Conservation (phyloP, 2,888 invertebrate genomes). For the Chirona hameri region DNA sequence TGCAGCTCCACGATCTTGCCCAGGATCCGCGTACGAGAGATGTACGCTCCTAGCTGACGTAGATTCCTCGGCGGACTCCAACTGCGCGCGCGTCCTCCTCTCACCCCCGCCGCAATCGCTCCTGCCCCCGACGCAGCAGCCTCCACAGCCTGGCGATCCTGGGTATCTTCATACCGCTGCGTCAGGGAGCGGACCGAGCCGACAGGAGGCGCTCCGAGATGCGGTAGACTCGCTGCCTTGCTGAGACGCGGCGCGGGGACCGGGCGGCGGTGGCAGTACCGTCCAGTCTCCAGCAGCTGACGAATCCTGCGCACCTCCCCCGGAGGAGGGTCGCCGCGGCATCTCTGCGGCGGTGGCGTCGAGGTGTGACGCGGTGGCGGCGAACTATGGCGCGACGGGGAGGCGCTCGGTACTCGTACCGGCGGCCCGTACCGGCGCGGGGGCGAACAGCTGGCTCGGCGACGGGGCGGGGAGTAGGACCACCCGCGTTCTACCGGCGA, state of each 20-base stretch:
- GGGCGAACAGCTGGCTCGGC: neutral
- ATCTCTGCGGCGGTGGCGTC: neutral
- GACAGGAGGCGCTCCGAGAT: conserved; percentile 64
- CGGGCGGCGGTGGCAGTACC: conserved; percentile 29
- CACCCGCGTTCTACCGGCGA: neutral
- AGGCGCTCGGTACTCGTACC: neutral
- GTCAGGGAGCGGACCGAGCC: conserved; percentile 83
- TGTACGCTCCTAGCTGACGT: neutral
- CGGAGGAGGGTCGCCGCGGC: neutral
- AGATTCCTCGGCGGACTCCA: neutral
- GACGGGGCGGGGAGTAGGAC: neutral
- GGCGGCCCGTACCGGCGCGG: neutral
- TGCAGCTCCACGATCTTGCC: conserved; percentile 4
- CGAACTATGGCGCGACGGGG: neutral
- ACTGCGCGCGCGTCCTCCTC: neutral
- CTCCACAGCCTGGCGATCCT: too few species aligned
- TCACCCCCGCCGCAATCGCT: neutral
- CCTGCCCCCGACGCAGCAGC: too few species aligned
- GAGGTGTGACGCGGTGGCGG: neutral
- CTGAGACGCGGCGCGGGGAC: conserved; percentile 9
- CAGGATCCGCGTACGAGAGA: neutral
- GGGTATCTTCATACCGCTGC: conserved; percentile 58
- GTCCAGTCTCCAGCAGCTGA: neutral
- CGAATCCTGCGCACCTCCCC: neutral
- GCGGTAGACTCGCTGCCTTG: neutral